phyloP scores from a whole-genome alignment of 1,140 invertebrate species.

The Drosophila sp. region DNA sequence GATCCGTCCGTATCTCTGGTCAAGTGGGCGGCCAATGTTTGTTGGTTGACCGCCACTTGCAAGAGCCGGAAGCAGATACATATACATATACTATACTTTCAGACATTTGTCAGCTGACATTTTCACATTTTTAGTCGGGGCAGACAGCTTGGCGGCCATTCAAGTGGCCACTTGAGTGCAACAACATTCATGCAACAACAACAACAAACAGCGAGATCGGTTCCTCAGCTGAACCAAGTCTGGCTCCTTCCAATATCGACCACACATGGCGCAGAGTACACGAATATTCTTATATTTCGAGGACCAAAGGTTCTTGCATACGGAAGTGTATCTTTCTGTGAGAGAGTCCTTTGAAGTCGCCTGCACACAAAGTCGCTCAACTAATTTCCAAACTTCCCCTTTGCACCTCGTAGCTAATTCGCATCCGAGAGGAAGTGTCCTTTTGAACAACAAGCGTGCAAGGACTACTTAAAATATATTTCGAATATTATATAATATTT shows the following conservation, averaged over 20 bases:
- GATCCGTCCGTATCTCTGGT: constrained; percentile 33
- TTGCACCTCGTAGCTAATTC: too few relatives aligned
- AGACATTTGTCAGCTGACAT: constrained; percentile 43
- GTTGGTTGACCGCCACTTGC: constrained; percentile 70
- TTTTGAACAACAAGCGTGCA: too few relatives aligned
- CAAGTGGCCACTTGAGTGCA: constrained; percentile 70
- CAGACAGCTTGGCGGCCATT: constrained; percentile 75
- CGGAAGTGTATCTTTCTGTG: constrained; percentile 45
- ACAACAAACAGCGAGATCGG: constrained; percentile 54
- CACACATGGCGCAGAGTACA: constrained; percentile 24
- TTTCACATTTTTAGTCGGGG: neutral
- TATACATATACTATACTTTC: neutral
- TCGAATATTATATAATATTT: too few relatives aligned
- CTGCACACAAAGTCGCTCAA: neutral
- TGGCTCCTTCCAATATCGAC: neutral
- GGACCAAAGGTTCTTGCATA: neutral
- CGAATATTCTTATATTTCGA: constrained; percentile 21
- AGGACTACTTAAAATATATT: too few relatives aligned
- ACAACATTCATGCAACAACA: constrained; percentile 22
- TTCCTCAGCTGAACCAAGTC: neutral
- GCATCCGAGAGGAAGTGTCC: too few relatives aligned
- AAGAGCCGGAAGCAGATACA: constrained; percentile 56
- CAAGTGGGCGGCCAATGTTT: constrained; percentile 64
- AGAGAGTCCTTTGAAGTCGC: constrained; percentile 36
- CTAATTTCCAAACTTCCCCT: neutral